Evolutionary conservation across 1,140 invertebrate species (phyloP).

Genomic region (Macrobrachium nipponense): DNA sequence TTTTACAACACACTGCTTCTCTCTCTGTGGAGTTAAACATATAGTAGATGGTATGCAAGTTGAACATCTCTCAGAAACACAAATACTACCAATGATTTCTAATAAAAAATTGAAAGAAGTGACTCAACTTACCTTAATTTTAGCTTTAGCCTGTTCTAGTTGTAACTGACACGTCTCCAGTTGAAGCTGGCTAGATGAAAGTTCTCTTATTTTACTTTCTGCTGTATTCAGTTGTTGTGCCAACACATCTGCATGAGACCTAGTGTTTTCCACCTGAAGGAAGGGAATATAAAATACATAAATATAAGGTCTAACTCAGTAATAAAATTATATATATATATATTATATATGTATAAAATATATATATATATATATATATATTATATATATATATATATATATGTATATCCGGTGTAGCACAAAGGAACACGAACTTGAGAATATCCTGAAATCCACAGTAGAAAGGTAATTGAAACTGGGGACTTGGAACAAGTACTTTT

Average conservation of each 20-base stretch:
- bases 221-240: neutral
- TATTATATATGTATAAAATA: too few relatives aligned
- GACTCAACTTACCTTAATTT: slow-evolving; percentile 21
- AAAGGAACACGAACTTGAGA: too few relatives aligned
- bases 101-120: neutral
- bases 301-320: too few relatives aligned
- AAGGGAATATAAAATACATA: neutral
- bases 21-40: neutral
- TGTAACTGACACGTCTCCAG: slow-evolving; percentile 19
- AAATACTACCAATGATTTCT: neutral
- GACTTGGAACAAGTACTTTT: too few relatives aligned
- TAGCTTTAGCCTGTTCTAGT: slow-evolving; percentile 31
- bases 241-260: neutral
- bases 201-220: slow-evolving; percentile 1
- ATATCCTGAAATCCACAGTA: too few relatives aligned
- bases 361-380: too few relatives aligned
- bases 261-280: neutral
- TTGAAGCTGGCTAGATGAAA: neutral
- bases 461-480: too few relatives aligned
- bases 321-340: too few relatives aligned
- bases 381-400: too few relatives aligned
- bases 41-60: neutral
- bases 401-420: too few relatives aligned
- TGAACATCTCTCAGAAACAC: neutral
- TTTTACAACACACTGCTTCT: neutral